These are phyloP conservation scores for Pinctada fucata DNA, from an alignment of 2,888 invertebrate species.

Conservation along the genomic window DNA sequence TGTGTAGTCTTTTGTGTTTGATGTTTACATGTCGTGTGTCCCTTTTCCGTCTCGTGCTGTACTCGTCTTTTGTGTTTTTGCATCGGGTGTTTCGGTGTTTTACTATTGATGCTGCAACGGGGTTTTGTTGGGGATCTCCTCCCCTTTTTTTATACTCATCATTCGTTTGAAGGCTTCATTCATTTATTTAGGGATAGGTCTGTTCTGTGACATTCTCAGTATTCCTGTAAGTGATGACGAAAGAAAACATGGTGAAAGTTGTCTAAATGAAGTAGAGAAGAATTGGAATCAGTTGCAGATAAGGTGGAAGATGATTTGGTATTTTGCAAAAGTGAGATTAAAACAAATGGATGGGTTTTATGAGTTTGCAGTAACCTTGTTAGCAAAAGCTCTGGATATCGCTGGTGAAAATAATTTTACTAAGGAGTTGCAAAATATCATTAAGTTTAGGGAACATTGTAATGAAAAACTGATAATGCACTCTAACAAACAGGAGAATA, in stretches of 20 bases:
- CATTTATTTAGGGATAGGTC: neutral
- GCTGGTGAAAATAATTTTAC: neutral
- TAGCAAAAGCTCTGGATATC: neutral
- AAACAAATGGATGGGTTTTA: neutral
- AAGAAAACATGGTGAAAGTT: constrained; percentile 2
- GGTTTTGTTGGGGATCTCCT: too few species aligned
- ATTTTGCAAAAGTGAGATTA: neutral
- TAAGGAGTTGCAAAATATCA: neutral
- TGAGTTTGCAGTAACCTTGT: neutral
- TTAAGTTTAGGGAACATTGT: neutral
- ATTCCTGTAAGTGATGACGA: neutral
- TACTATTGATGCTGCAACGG: too few species aligned
- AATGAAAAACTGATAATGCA: neutral
- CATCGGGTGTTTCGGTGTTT: too few species aligned
- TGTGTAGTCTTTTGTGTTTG: too few species aligned
- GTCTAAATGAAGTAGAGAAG: neutral
- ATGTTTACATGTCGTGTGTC: too few species aligned
- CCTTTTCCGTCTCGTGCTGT: too few species aligned
- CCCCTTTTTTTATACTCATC: neutral
- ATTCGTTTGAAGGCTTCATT: neutral
- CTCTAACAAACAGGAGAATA: too few species aligned
- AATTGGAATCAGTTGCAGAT: neutral
- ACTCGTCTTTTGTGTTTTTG: too few species aligned
- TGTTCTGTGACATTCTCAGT: neutral
- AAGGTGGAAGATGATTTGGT: neutral